Evolutionary conservation across 1,140 invertebrate species (phyloP).

Genomic region (Micrasema longulum): DNA sequence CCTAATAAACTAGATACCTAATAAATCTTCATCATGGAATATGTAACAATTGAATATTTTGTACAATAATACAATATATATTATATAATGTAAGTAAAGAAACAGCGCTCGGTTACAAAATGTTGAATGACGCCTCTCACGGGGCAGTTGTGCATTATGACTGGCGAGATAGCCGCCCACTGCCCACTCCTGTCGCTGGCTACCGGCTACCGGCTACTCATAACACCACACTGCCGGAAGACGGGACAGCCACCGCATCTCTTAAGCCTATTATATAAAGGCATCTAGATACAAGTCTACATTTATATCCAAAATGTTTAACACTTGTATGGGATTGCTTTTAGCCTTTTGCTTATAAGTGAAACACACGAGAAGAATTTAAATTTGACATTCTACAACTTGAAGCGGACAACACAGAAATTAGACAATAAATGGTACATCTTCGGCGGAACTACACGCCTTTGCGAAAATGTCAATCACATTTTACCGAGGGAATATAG

Average conservation of each 20-base stretch:
- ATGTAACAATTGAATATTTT: conserved; percentile 54
- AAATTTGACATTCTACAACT: conserved; percentile 51
- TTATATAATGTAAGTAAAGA: conserved; percentile 50
- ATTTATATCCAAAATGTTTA: conserved; percentile 56
- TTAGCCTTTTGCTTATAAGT: conserved; percentile 54
- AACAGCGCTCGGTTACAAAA: conserved; percentile 48
- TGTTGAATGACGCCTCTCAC: conserved; percentile 47
- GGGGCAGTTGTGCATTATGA: conserved; percentile 50
- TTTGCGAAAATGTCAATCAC: conserved; percentile 47
- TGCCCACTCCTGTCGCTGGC: too few species aligned
- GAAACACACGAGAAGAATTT: conserved; percentile 54
- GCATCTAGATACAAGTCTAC: conserved; percentile 55
- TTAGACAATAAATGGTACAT: conserved; percentile 50
- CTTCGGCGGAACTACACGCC: conserved; percentile 50
- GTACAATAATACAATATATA: conserved; percentile 52
- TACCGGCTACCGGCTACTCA: conserved; percentile 51
- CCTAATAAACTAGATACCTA: conserved; percentile 54
- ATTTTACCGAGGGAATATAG: conserved; percentile 15
- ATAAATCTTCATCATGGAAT: conserved; percentile 51
- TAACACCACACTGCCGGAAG: conserved; percentile 24
- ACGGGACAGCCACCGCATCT: conserved; percentile 11
- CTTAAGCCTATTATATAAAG: conserved; percentile 52
- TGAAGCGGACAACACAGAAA: conserved; percentile 55
- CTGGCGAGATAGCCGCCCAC: conserved; percentile 39
- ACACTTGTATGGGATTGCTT: conserved; percentile 56